Evolutionary conservation across 2,888 invertebrate species (phyloP), one percentile per base, ranked within the genome.

Genomic region (Tachina grossa): DNA sequence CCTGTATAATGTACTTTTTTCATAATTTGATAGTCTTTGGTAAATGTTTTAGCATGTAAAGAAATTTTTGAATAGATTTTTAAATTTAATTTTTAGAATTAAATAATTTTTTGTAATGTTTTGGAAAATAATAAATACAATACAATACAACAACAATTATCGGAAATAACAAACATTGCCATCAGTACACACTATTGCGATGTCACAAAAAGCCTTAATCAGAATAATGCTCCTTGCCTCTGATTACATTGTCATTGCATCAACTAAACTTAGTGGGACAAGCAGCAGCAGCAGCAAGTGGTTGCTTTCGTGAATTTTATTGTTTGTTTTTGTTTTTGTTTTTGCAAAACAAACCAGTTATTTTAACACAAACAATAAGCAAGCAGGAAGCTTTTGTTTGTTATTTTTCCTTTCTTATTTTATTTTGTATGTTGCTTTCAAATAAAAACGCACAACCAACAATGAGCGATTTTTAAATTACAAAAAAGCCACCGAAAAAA

Each of bases 381-480:
- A 63, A 75, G 47, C 75, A 76, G 82, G 82, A 82, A 82, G 82
- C 41, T 63, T 49, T 53, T 74, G 16, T 68, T 74, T 57, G 16
- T 45, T 9, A 49, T 9, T 47, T 53, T 53, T 59, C 10, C 45
- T 13, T 69, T 22, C 6, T 31, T 6, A 39, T n/a, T 19, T 45
- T 41, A 19, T 49, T 68, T 31, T 16, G 14, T 39, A 14, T 59
- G n/a, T 59, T 59, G 6, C 39, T 22, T 10, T 39, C 22, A 22
- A 57, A 41, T 47, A 9, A 49, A 59, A 66, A 22, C 9, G 51
- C 41, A 61, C 47, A 72, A 77, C 55, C 82, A 63, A 57, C 16
- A 59, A 14, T 45, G 39, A 22, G 69, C 51, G 9, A 45, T 41
- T 61, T 68, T 66, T 14, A 19, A 65, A 71, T 47, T 22, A 55